Evolutionary conservation across 2,888 invertebrate species (phyloP), one percentile per base, ranked within the genome.

Genomic region (Sesia apiformis): DNA sequence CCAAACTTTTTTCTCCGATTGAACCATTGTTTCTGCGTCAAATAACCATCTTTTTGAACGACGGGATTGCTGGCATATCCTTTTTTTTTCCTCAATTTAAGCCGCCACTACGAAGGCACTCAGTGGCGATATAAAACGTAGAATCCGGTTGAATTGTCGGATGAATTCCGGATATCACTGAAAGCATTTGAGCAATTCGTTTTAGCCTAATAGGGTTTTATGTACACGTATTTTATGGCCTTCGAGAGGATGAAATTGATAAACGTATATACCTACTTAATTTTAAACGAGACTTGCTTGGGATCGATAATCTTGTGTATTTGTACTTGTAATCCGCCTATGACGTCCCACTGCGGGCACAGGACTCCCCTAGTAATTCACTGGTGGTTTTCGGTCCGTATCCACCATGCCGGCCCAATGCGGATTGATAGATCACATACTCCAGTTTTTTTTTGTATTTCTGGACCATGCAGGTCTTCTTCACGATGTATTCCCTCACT

Each of bases 181-280:
- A 46, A 46, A 46, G 46, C 46, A 46, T 46, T 46, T 3, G 46
- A 46, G 54, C 51, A 55, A 55, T 56, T 58, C 58, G 53, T 58
- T 57, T 49, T 52, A 52, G 57, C 57, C 60, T 62, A 58, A 57
- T 61, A n/a, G 57, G 60, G 52, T 58, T 65, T 67, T 59, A 66
- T 46, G n/a, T n/a, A 23, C 0, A 23, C 8, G 46, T 0, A n/a
- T 23, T 46, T 46, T 46, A n/a, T 46, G 8, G 23, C 46, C 7
- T 8, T 23, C 23, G 46, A 46, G n/a, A 46, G 23, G 23, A 23
- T 23, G 23, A 2, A 23, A 23, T 23, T 23, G 23, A 23, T 23
- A 23, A 23, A 23, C 23, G 23, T 23, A 23, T 23, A 23, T 23
- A 23, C 23, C 23, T 2, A 23, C 23, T 23, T 23, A 23, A 23